These are phyloP conservation scores for Antrozous pallidus DNA, from an alignment of 2,797 vertebrate genomes.

Conservation along the genomic window DNA sequence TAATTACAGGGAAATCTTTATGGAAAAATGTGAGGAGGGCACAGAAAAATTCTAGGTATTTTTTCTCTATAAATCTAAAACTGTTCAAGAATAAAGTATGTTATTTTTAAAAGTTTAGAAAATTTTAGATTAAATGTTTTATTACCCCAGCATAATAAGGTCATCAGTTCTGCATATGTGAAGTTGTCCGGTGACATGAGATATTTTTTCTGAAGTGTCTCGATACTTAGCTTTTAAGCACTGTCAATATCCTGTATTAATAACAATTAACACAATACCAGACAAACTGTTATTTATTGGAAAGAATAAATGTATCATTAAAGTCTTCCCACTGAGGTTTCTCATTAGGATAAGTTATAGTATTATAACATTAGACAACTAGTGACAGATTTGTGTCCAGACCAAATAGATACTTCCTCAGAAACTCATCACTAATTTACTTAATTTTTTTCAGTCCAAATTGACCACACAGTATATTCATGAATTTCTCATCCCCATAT, in stretches of 20 bases:
- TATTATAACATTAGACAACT: background rate
- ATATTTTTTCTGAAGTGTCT: background rate
- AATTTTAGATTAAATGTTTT: background rate
- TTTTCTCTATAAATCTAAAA: background rate
- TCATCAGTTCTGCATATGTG: background rate
- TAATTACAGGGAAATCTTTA: background rate
- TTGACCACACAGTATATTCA: background rate
- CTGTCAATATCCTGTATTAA: conserved; percentile 39
- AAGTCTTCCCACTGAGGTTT: conserved; percentile 39
- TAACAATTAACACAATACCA: conserved; percentile 58
- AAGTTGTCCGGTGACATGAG: background rate
- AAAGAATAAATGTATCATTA: conserved; percentile 60
- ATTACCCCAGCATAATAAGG: background rate
- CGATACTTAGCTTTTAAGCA: background rate
- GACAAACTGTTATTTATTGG: conserved; percentile 47
- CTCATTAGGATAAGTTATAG: conserved; percentile 53
- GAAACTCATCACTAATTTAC: background rate
- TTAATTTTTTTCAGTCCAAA: background rate
- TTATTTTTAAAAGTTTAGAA: background rate
- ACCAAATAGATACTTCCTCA: background rate
- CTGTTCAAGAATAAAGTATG: background rate
- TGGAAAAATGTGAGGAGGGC: background rate
- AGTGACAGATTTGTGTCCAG: background rate
- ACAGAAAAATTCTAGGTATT: background rate
- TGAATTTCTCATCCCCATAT: background rate